phyloP scores from a whole-genome alignment of 37 sponge, comb jelly and placozoan genomes.

The Theonella swinhoei region DNA sequence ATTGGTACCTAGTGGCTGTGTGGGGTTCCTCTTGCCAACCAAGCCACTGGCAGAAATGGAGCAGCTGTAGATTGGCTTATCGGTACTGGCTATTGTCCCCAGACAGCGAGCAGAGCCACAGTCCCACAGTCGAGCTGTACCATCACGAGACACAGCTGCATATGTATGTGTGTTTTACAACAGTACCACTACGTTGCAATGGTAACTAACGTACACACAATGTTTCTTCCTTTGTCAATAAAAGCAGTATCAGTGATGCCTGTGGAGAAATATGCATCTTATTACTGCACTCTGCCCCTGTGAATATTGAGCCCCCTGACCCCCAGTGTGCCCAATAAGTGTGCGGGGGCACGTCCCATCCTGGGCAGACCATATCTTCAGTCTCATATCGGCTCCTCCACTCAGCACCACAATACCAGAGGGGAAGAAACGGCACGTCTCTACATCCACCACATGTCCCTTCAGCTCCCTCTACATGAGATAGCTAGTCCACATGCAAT shows the following conservation, averaged over 20 bases:
- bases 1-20: conserved; percentile 6
- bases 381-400: conserved; percentile 81
- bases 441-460: conserved; percentile 88
- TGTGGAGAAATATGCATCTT: background rate
- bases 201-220: conserved; percentile 54
- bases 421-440: conserved; percentile 88
- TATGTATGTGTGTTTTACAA: background rate
- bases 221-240: conserved; percentile 69
- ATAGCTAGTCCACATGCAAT: background rate
- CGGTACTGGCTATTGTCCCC: background rate
- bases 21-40: background rate
- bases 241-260: conserved; percentile 61
- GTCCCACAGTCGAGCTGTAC: conserved; percentile 79
- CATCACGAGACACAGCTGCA: conserved; percentile 76
- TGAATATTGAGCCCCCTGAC: conserved; percentile 11
- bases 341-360: conserved; percentile 90
- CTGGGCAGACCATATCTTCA: conserved; percentile 91
- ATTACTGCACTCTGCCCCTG: background rate
- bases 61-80: conserved; percentile 46
- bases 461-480: conserved; percentile 57
- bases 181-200: background rate
- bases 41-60: conserved; percentile 2
- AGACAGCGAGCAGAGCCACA: conserved; percentile 68
- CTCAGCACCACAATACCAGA: conserved; percentile 88
- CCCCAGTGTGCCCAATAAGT: conserved; percentile 80